Conservation (phyloP, 2,797 vertebrate species). For the Otus scops region DNA sequence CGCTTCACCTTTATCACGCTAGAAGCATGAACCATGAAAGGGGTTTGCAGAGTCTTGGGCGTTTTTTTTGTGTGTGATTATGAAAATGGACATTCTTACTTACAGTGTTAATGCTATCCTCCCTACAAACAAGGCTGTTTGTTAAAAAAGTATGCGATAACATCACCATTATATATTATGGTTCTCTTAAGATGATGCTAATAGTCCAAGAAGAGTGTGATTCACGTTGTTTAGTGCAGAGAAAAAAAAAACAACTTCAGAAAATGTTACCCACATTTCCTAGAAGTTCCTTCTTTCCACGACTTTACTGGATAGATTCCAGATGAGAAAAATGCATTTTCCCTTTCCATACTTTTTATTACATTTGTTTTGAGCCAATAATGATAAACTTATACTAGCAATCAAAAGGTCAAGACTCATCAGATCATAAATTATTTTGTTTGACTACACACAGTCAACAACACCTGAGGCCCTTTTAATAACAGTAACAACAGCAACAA, state of each 20-base stretch:
- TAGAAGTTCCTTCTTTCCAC: not conserved
- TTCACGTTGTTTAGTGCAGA: not conserved
- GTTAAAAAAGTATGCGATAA: conserved; percentile 17
- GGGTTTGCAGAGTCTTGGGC: not conserved
- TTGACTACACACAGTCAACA: not conserved
- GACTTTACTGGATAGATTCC: not conserved
- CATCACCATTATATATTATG: not conserved
- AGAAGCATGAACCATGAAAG: not conserved
- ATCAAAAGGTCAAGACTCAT: not conserved
- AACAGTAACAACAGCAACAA: not conserved
- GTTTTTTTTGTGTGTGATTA: not conserved
- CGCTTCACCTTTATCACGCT: not conserved
- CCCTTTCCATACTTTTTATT: not conserved
- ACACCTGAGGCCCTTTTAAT: not conserved
- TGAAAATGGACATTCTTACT: not conserved
- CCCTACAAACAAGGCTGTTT: not conserved
- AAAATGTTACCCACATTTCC: not conserved
- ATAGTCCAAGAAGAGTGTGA: conserved; percentile 8
- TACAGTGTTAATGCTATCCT: not conserved
- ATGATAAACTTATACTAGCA: not conserved
- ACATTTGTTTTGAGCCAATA: not conserved
- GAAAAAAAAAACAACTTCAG: not conserved
- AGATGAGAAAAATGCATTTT: not conserved
- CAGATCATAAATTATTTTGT: not conserved
- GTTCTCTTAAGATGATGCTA: conserved; percentile 4